Conservation (phyloP, 2,888 invertebrate genomes). For the Tinea pellionella region DNA sequence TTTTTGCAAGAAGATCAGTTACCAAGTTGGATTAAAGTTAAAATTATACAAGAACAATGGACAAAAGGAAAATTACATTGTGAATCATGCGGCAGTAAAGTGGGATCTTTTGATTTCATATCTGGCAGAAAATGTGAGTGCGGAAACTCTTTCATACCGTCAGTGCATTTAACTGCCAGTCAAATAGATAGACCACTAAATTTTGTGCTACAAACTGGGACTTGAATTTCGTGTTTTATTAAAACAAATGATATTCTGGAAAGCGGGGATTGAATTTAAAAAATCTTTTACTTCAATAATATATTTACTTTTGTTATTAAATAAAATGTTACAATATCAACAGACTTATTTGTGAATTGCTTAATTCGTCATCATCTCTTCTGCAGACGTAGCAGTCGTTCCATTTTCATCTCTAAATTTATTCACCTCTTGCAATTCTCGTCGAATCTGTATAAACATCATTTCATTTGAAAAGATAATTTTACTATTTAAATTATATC, state of each 20-base stretch:
- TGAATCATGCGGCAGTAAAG: constrained; percentile 67
- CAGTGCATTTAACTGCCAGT: constrained; percentile 72
- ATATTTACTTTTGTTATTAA: constrained; percentile 13
- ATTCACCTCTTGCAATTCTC: constrained; percentile 83
- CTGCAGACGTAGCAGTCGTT: constrained; percentile 22
- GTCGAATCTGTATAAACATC: constrained; percentile 72
- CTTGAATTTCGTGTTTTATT: constrained; percentile 14
- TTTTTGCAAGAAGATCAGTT: constrained; percentile 68
- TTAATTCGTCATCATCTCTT: background rate
- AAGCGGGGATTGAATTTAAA: background rate
- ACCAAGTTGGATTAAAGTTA: constrained; percentile 66
- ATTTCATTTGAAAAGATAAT: too few relatives aligned
- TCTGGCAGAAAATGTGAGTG: constrained; percentile 74
- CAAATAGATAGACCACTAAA: constrained; percentile 69
- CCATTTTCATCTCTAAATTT: constrained; percentile 74
- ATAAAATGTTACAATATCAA: constrained; percentile 16
- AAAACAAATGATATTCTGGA: background rate
- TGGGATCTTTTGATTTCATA: constrained; percentile 76
- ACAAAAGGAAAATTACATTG: constrained; percentile 76
- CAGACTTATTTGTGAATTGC: background rate
- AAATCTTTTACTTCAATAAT: background rate
- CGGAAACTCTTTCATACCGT: constrained; percentile 60
- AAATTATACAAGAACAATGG: constrained; percentile 70
- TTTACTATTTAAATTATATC: too few relatives aligned
- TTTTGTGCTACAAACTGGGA: constrained; percentile 13